Percentiles rank a stretch among this genome's conserved stretches.
These are phyloP conservation scores for Meloidogyne exigua DNA, from an alignment of 1,140 invertebrate species.

Conservation along the genomic window DNA sequence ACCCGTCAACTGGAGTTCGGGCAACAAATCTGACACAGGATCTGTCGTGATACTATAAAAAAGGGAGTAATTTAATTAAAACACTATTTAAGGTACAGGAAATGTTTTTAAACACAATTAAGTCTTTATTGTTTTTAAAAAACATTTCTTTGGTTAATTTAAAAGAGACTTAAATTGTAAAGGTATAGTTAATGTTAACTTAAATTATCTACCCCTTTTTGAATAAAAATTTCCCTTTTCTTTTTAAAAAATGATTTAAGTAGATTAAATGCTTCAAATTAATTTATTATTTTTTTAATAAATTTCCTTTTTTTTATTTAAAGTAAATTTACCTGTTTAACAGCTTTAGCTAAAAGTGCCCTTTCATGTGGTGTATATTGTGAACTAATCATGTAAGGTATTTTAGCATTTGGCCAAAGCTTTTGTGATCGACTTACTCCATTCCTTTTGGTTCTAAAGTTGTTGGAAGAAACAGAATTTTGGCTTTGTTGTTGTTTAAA, in stretches of 20 bases:
- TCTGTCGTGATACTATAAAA: constrained; percentile 57
- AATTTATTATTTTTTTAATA: too few species aligned
- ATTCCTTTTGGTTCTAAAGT: constrained; percentile 46
- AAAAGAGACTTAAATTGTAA: too few species aligned
- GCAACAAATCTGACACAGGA: constrained; percentile 63
- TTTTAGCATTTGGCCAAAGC: constrained; percentile 58
- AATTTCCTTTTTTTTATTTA: too few species aligned
- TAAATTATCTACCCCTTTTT: too few species aligned
- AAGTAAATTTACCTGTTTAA: constrained; percentile 53
- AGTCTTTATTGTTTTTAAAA: too few species aligned
- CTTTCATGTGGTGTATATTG: constrained; percentile 60
- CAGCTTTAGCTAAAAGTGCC: constrained; percentile 58
- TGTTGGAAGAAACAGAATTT: constrained; percentile 1
- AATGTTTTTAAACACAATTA: too few species aligned
- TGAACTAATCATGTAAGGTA: constrained; percentile 61
- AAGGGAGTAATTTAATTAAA: not conserved
- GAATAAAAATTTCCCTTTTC: too few species aligned
- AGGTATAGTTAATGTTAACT: too few species aligned
- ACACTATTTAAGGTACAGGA: too few species aligned
- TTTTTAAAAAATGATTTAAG: too few species aligned
- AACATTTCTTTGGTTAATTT: too few species aligned
- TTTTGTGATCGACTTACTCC: constrained; percentile 58
- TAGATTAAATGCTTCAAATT: too few species aligned
- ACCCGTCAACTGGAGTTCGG: constrained; percentile 44
- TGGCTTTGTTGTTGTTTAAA: constrained; percentile 5